Evolutionary conservation across 2,113 vertebrate genomes (phyloP).

Genomic region (Haemorhous mexicanus): DNA sequence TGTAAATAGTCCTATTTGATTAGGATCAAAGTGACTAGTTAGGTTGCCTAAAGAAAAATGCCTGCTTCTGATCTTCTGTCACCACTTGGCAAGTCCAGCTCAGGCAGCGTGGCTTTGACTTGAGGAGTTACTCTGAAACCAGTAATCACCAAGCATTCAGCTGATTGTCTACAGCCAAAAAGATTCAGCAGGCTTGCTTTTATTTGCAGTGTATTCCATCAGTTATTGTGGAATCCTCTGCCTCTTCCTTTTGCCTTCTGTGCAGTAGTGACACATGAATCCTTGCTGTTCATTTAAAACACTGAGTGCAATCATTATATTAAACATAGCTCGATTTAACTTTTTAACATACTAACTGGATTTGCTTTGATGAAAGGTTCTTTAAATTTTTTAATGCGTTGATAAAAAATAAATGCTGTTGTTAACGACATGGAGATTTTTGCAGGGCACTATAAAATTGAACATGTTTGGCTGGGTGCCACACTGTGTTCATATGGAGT

Average conservation of each 20-base stretch:
- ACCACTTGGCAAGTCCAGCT: constrained; percentile 28
- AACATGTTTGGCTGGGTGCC: neutral
- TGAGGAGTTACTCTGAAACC: constrained; percentile 9
- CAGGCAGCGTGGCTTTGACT: neutral
- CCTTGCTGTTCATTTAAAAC: neutral
- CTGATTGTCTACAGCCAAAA: neutral
- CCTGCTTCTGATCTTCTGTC: constrained; percentile 12
- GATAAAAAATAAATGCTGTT: neutral
- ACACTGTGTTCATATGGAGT: neutral
- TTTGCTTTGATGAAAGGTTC: neutral
- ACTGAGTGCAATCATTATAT: neutral
- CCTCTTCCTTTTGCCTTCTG: neutral
- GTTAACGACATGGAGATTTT: neutral
- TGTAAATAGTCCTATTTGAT: constrained; percentile 42
- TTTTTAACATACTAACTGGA: neutral
- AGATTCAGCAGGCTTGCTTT: neutral
- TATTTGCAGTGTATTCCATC: neutral
- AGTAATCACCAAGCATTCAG: neutral
- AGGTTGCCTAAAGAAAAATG: constrained; percentile 42
- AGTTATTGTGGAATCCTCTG: neutral
- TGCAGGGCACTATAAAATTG: neutral
- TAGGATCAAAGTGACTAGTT: constrained; percentile 52
- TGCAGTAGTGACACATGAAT: neutral
- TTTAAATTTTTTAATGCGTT: neutral
- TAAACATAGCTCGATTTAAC: neutral